A percentile compares a stretch with the other conserved stretches of the same genome.
Evolutionary conservation across 2,888 invertebrate genomes (phyloP).

Genomic region (Protula sp.): DNA sequence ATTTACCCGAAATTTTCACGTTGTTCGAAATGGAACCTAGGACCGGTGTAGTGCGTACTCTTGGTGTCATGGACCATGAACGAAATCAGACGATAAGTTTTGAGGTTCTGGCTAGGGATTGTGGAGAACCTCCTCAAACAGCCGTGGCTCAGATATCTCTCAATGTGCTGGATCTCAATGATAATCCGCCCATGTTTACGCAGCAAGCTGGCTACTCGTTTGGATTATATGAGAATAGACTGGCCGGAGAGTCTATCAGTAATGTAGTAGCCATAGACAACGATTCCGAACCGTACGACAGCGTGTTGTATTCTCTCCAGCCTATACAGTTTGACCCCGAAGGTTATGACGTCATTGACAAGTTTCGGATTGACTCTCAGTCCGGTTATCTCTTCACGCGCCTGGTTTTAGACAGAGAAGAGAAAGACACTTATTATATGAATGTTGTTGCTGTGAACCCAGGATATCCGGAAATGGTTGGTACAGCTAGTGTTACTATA

Average conservation of each 20-base stretch:
- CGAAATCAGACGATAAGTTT: conserved; percentile 65
- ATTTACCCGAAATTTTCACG: not conserved
- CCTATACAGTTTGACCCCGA: conserved; percentile 3
- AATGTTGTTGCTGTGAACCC: conserved; percentile 6
- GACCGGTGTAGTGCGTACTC: conserved; percentile 2
- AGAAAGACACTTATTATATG: conserved; percentile 6
- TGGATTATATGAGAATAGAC: conserved; percentile 17
- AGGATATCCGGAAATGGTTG: conserved; percentile 3
- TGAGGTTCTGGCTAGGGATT: conserved; percentile 41
- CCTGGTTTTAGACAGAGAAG: conserved; percentile 7
- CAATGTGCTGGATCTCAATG: conserved; percentile 17
- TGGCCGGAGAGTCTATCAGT: conserved; percentile 5
- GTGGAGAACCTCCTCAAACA: conserved; percentile 11
- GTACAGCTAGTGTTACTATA: conserved; percentile 11
- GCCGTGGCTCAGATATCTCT: conserved; percentile 11
- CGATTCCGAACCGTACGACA: conserved; percentile 7
- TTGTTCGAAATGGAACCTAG: conserved; percentile 6
- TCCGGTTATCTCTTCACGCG: conserved; percentile 81
- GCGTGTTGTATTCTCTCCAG: too few species aligned
- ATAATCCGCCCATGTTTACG: conserved; percentile 17
- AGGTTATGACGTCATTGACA: conserved; percentile 46
- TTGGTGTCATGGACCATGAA: conserved; percentile 9
- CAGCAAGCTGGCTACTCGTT: conserved; percentile 6
- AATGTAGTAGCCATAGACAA: conserved; percentile 8
- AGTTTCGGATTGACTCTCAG: conserved; percentile 78